Evolutionary conservation across 30 jellyfish, hydroid and myxozoan genomes (phyloP), one percentile per base, ranked within the genome.

Genomic region (Rhopilema esculentum): DNA sequence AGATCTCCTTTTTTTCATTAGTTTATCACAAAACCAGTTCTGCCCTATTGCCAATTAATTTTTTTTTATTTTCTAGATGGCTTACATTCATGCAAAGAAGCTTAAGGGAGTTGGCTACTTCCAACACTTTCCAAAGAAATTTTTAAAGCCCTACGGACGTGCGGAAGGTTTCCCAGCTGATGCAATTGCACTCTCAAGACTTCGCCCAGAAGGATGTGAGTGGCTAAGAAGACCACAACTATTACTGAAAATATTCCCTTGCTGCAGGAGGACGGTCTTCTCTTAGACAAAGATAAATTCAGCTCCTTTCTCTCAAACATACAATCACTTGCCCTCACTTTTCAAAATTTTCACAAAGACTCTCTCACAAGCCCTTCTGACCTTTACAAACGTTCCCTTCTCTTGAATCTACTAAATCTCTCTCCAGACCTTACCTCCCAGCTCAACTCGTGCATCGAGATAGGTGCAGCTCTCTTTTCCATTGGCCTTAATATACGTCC

Each of bases 161-260:
- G 68, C 78, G 8, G 79, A 79, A 12, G 48, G 50, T 0, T 17
- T 27, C 1, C 89, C 89, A 18, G 27, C 12, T 20, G 62, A 24
- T 22, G 27, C 72, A 9, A 61, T 18, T 9, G 27, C 32, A 6
- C 18, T 76, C 0, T 16, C 33, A 6, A 32, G 75, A 26, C 28
- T 76, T 0, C 1, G 26, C 0, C 75, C 87, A 49, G 75, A 51
- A 19, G 75, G 75, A 9, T 76, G 87, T 17, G 87, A 76, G 28
- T 76, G 87, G 87, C 69, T 79, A 0, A 9, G 80, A 7, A 57
- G 80, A 4, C 80, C 89, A 15, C 50, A 79, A 77, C 77, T 1
- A 20, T 77, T 1, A 31, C 17, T 8, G 88, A 77, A 0, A 77
- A 77, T 24, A 1, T 77, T 2, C 27, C 6, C 8, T 0, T 48